Conservation (phyloP, 2,888 invertebrate genomes). For the Lochmaea capreae region DNA sequence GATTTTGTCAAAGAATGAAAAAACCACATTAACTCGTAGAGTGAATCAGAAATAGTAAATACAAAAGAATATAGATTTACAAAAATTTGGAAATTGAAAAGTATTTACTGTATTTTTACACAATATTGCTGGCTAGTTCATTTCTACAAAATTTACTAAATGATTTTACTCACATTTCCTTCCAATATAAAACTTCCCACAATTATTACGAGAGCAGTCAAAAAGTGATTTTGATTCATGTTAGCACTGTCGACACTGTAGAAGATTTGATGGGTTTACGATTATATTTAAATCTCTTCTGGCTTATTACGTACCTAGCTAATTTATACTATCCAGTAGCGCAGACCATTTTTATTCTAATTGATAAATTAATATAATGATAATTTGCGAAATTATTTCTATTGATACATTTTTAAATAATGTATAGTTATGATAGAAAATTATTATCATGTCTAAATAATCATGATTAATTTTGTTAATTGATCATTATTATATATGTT, state of each 20-base stretch:
- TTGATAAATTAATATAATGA: background rate
- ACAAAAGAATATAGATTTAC: no score
- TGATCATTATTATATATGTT: background rate
- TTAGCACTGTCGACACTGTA: conserved; percentile 5
- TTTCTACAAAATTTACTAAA: background rate
- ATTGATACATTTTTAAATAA: background rate
- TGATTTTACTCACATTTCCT: conserved; percentile 22
- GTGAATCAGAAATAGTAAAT: no score
- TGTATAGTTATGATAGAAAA: background rate
- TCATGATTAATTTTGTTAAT: background rate
- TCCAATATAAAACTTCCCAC: conserved; percentile 19
- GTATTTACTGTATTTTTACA: no score
- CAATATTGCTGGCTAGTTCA: no score
- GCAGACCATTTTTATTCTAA: background rate
- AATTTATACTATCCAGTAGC: conserved; percentile 9
- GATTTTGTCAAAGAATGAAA: no score
- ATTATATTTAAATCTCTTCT: conserved; percentile 24
- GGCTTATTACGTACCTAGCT: conserved; percentile 9
- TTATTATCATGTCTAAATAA: background rate
- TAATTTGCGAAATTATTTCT: background rate
- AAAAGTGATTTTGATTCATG: conserved; percentile 12
- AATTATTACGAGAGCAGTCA: background rate
- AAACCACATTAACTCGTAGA: no score
- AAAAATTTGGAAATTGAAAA: no score
- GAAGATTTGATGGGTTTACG: background rate